phyloP scores from a whole-genome alignment of 1,140 invertebrate species.

The Drosophila nikananu region DNA sequence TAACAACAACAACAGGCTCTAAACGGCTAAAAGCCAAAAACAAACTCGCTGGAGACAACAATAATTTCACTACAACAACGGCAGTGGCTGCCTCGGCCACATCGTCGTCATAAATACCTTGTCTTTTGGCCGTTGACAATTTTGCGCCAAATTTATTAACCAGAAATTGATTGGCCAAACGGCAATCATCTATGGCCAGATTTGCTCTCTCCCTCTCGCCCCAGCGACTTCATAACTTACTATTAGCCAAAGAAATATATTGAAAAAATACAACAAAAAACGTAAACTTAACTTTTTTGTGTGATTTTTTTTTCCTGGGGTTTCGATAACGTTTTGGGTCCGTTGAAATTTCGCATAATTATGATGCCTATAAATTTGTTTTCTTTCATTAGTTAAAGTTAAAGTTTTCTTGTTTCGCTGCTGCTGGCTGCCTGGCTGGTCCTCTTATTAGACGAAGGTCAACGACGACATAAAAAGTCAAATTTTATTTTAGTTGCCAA shows the following conservation, averaged over 20 bases:
- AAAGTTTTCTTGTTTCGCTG: conserved; percentile 53
- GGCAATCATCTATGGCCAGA: conserved; percentile 71
- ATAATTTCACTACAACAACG: conserved; percentile 73
- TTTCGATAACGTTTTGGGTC: conserved; percentile 70
- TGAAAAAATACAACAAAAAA: conserved; percentile 29
- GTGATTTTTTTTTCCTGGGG: conserved; percentile 15
- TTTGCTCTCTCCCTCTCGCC: conserved; percentile 30
- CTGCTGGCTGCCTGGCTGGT: conserved; percentile 48
- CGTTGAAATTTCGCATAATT: conserved; percentile 82
- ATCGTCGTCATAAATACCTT: conserved; percentile 72
- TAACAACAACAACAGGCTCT: conserved; percentile 17
- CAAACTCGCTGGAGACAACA: conserved; percentile 67
- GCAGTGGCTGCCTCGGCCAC: conserved; percentile 24
- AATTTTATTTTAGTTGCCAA: conserved; percentile 71
- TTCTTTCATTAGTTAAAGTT: conserved; percentile 81
- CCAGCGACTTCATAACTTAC: conserved; percentile 74
- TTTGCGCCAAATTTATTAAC: conserved; percentile 81
- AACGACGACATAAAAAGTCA: conserved; percentile 79
- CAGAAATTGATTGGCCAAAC: conserved; percentile 82
- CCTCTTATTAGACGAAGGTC: conserved; percentile 79
- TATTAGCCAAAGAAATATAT: conserved; percentile 64
- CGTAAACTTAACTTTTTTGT: conserved; percentile 43
- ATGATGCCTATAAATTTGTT: conserved; percentile 84
- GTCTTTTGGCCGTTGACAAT: conserved; percentile 65
- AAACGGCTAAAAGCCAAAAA: conserved; percentile 39